Percentiles rank a stretch among this genome's conserved stretches.
phyloP scores from a whole-genome alignment of 2,797 vertebrate genomes.

The Coreius guichenoti region DNA sequence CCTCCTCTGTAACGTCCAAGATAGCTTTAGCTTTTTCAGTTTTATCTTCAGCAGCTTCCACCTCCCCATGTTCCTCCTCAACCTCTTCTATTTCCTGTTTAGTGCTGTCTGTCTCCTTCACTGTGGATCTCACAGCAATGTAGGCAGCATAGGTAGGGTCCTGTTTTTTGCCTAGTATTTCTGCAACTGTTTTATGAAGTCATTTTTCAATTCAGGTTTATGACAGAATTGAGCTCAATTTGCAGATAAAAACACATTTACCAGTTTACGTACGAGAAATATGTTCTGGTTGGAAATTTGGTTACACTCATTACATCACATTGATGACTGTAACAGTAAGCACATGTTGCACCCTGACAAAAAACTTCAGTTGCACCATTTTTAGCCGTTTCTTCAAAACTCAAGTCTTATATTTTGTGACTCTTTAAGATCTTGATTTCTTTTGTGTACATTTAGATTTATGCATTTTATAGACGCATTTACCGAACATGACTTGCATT shows the following conservation, averaged over 20 bases:
- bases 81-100: conserved; percentile 23
- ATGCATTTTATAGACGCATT: not conserved
- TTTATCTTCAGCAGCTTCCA: not conserved
- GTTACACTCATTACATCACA: conserved; percentile 25
- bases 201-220: conserved; percentile 49
- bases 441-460: not conserved
- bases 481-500: not conserved
- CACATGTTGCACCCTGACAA: conserved; percentile 40
- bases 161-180: conserved; percentile 66
- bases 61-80: conserved; percentile 1
- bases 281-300: not conserved
- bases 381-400: not conserved
- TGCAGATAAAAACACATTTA: conserved; percentile 45
- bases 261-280: not conserved
- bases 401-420: not conserved
- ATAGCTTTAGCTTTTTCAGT: conserved; percentile 22
- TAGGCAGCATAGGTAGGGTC: conserved; percentile 48
- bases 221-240: conserved; percentile 28
- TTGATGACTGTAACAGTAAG: not conserved
- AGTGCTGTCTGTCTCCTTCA: not conserved
- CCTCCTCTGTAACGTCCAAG: not conserved
- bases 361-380: conserved; percentile 31
- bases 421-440: not conserved
- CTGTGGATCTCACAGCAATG: conserved; percentile 24
- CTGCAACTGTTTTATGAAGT: conserved; percentile 77